Evolutionary conservation across 2,113 vertebrate genomes (phyloP).

Genomic region (Odobenus rosmarus): DNA sequence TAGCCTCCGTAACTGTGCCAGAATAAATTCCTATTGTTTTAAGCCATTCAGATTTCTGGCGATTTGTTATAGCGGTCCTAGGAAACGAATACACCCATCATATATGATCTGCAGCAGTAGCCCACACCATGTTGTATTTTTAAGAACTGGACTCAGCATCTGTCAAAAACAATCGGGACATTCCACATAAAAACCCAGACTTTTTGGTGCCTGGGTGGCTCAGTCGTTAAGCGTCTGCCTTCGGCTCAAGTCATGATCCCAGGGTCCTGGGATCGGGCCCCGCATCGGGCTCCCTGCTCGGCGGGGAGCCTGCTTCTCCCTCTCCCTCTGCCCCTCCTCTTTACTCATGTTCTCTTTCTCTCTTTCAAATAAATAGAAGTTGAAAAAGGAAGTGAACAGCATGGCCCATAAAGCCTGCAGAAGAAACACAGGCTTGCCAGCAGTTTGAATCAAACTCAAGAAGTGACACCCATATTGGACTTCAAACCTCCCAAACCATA

Average conservation of each 20-base stretch:
- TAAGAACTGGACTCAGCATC: not conserved
- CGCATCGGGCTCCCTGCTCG: too few species aligned
- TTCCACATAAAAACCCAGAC: not conserved
- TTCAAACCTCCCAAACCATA: not conserved
- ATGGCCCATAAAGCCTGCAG: not conserved
- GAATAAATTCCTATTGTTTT: not conserved
- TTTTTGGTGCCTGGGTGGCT: too few species aligned
- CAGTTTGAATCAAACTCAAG: not conserved
- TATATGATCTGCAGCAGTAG: not conserved
- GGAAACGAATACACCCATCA: not conserved
- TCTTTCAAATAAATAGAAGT: not conserved
- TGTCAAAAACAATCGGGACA: constrained; percentile 14
- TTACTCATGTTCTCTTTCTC: too few species aligned
- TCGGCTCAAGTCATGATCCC: too few species aligned
- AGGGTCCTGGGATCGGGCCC: too few species aligned
- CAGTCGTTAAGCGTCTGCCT: too few species aligned
- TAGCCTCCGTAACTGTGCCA: not conserved
- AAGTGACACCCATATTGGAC: not conserved
- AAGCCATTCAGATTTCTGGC: not conserved
- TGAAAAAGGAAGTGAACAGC: not conserved
- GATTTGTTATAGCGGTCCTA: not conserved
- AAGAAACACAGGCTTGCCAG: not conserved
- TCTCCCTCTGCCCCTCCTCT: too few species aligned
- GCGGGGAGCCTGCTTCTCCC: too few species aligned
- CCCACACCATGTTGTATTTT: not conserved